Conservation (phyloP, 2,888 invertebrate genomes). For the Ochropleura leucogaster region DNA sequence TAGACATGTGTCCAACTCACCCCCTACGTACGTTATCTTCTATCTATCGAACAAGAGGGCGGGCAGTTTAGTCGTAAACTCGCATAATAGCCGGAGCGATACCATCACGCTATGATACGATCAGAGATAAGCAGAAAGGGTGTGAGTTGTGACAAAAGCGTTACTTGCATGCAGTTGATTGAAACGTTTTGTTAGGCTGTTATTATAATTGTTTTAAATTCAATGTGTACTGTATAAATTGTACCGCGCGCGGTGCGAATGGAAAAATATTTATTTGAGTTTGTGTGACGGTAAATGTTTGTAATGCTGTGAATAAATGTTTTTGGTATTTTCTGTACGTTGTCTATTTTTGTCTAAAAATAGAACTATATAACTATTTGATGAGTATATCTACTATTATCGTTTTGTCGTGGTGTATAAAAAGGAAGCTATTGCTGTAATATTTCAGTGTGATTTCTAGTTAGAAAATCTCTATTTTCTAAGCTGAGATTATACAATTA, state of each 20-base stretch:
- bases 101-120: conserved; percentile 64
- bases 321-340: background rate
- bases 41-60: conserved; percentile 73
- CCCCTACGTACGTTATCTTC: conserved; percentile 69
- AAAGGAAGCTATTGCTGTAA: no score
- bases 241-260: conserved; percentile 30
- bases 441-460: background rate
- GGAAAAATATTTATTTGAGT: conserved; percentile 29
- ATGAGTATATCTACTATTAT: background rate
- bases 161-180: conserved; percentile 58
- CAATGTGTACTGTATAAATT: conserved; percentile 31
- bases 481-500: no score
- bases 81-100: conserved; percentile 66
- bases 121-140: conserved; percentile 65
- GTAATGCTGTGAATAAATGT: background rate
- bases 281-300: conserved; percentile 2
- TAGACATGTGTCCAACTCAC: conserved; percentile 62
- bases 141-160: conserved; percentile 65
- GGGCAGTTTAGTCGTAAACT: conserved; percentile 66
- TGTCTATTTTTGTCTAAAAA: background rate
- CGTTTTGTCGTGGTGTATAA: no score
- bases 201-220: conserved; percentile 59
- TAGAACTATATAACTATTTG: background rate
- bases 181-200: conserved; percentile 62
- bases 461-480: background rate